Base-by-base conservation (phyloP, 2,113 vertebrate genomes). In the Misgurnus mizolepis region DNA sequence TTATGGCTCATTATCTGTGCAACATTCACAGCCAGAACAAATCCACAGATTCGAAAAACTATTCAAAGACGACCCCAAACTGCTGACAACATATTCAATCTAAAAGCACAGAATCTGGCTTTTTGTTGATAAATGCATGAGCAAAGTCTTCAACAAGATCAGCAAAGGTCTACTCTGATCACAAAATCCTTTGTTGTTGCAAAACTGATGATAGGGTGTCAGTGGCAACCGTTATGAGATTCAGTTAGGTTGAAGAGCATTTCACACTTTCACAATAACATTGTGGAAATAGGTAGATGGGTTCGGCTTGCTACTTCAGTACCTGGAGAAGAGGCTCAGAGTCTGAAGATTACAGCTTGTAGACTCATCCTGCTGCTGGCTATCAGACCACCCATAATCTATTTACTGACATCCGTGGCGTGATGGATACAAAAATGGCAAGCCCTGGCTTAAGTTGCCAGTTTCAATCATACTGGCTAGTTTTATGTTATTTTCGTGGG, bases 1-100 rank as follows among this genome's bases (percentile, higher is more conserved):
- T 64, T 76, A 73, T 18, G 58, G 58, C 18, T 75, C 72, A 64
- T 75, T 75, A 75, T 64, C 58, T 50, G 56, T 47, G 58, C 41
- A 73, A 73, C 22, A 22, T 39, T 76, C 22, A n/a, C 73, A 64
- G 60, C 43, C 73, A 17, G 62, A 55, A 67, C 17, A 77, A 77
- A 66, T 67, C 11, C 58, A 15, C 9, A 15, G 43, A 76, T 76
- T 61, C 47, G 22, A 53, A 76, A 66, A 39, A 53, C 74, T 50
- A 53, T 66, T 53, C 34, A 53, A 55, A 66, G 1, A 77, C 41
- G 40, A 6, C 14, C 49, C 41, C 1, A 65, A 76, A 66, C 22
- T 60, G 4, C 39, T 45, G 34, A 41, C 39, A 55, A 40, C n/a
- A 43, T 66, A 8, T 3, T 18, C 7, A 22, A 66, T 55, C 47